phyloP scores from a whole-genome alignment of 2,888 invertebrate species.

The Elysia crispata region DNA sequence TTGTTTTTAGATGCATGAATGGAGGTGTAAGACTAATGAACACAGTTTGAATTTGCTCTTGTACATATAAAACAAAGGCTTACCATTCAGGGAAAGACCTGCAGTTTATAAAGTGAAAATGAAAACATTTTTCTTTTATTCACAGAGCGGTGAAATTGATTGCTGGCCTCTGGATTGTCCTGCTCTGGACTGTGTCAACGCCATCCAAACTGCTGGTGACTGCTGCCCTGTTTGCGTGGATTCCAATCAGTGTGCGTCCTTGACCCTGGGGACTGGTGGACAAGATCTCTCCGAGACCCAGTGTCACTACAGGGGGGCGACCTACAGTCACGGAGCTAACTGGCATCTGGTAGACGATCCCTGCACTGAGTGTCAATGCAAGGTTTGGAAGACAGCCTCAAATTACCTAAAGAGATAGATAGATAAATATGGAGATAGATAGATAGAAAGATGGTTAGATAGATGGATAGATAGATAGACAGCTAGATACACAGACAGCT shows the following conservation, averaged over 20 bases:
- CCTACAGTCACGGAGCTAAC: slow-evolving; percentile 60
- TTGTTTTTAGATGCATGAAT: not conserved
- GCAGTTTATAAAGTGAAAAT: too few relatives aligned
- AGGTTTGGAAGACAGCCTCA: slow-evolving; percentile 56
- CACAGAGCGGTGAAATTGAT: slow-evolving; percentile 89
- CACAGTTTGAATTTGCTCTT: too few relatives aligned
- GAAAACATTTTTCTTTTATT: not conserved
- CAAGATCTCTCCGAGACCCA: slow-evolving; percentile 57
- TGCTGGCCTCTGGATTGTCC: slow-evolving; percentile 93
- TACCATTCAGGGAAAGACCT: too few relatives aligned
- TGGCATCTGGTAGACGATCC: slow-evolving; percentile 64
- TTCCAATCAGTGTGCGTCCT: slow-evolving; percentile 63
- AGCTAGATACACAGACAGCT: not conserved
- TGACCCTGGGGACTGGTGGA: slow-evolving; percentile 59
- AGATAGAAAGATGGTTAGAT: not conserved
- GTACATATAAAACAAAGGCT: too few relatives aligned
- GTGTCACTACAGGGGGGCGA: slow-evolving; percentile 59
- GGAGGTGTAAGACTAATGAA: too few relatives aligned
- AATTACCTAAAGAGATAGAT: not conserved
- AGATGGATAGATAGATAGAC: not conserved
- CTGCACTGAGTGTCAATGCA: slow-evolving; percentile 74
- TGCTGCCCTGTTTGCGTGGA: slow-evolving; percentile 86
- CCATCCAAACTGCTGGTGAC: slow-evolving; percentile 83
- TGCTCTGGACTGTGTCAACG: slow-evolving; percentile 83
- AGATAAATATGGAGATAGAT: not conserved